These are phyloP conservation scores for Leptopilina boulardi DNA, from an alignment of 1,140 invertebrate species.

Conservation along the genomic window DNA sequence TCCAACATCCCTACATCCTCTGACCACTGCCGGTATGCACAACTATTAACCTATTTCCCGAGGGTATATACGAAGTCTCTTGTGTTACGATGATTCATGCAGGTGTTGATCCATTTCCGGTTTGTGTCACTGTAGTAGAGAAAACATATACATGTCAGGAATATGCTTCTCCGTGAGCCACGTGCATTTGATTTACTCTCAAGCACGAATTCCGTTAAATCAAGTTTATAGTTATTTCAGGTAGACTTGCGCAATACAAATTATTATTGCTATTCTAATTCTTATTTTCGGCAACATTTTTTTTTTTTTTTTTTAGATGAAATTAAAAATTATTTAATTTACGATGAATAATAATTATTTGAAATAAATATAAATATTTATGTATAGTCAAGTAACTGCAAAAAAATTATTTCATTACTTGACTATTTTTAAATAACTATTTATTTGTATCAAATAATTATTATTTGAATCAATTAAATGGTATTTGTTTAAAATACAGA, in stretches of 20 bases:
- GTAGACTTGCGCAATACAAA: slow-evolving; percentile 37
- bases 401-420: too few species aligned
- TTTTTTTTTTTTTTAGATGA: too few species aligned
- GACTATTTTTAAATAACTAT: too few species aligned
- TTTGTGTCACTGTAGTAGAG: slow-evolving; percentile 44
- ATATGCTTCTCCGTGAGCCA: slow-evolving; percentile 41
- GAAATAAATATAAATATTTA: too few species aligned
- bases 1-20: neutral
- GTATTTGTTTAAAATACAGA: too few species aligned
- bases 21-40: slow-evolving; percentile 37
- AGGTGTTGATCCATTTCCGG: slow-evolving; percentile 55
- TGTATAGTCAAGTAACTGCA: too few species aligned
- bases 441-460: too few species aligned
- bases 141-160: slow-evolving; percentile 46
- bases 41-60: slow-evolving; percentile 48
- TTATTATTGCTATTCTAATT: neutral
- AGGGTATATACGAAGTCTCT: slow-evolving; percentile 40
- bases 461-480: too few species aligned
- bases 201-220: slow-evolving; percentile 49
- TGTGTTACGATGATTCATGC: slow-evolving; percentile 52
- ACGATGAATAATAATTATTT: too few species aligned
- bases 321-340: too few species aligned
- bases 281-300: too few species aligned
- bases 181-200: slow-evolving; percentile 55
- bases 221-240: slow-evolving; percentile 48